Evolutionary conservation across 2,888 invertebrate species (phyloP).

Genomic region (Polydesmus complanatus): DNA sequence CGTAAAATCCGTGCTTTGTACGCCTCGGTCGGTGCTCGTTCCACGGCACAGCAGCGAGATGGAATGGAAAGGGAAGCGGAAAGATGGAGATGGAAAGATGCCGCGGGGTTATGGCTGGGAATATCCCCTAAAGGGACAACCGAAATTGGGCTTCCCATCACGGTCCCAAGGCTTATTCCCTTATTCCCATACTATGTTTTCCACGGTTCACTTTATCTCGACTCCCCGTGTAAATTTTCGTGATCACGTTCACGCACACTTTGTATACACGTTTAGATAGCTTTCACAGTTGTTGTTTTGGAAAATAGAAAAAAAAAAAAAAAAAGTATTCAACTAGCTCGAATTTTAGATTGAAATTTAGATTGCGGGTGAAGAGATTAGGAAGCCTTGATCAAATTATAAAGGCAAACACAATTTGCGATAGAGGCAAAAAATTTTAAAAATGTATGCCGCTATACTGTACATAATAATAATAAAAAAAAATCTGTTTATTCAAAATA

Average conservation of each 20-base stretch:
- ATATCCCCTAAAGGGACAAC: neutral
- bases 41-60: neutral
- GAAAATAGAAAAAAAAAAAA: neutral
- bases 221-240: too few relatives aligned
- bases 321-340: neutral
- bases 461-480: too few relatives aligned
- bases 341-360: neutral
- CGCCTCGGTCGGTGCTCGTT: neutral
- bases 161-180: constrained; percentile 9
- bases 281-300: neutral
- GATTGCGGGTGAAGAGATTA: too few relatives aligned
- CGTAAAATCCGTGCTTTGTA: neutral
- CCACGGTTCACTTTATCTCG: neutral
- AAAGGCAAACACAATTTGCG: too few relatives aligned
- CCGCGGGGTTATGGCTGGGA: neutral
- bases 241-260: neutral
- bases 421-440: too few relatives aligned
- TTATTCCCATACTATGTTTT: constrained; percentile 6
- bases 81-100: neutral
- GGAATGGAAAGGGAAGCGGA: neutral
- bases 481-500: too few relatives aligned
- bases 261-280: too few relatives aligned
- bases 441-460: too few relatives aligned
- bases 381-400: too few relatives aligned
- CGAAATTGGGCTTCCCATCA: neutral